Evolutionary conservation across 2,113 vertebrate genomes (phyloP), one percentile per base, ranked within the genome.

Genomic region (Stigmatopora nigra): DNA sequence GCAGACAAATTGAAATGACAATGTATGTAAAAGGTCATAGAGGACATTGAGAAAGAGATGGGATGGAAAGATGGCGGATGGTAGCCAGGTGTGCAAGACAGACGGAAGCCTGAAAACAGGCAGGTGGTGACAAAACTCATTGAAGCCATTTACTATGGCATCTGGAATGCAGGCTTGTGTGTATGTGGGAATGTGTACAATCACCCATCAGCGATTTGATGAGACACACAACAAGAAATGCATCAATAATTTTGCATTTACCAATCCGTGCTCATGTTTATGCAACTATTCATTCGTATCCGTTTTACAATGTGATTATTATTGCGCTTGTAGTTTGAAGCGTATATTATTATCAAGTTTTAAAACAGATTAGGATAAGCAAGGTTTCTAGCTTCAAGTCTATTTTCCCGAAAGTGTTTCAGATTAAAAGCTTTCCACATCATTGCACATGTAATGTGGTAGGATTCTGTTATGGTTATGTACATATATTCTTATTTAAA

Each of bases 11-110:
- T 20, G 64, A 64, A 79, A 63, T 59, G 36, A 65, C 67, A 49
- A 31, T 52, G 57, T 16, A 31, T 52, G 57, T 16, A 71, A 73
- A 74, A 81, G 78, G 82, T 82, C 79, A 84, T 62, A 57, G 52
- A 84, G 83, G 80, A 83, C 70, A 67, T 44, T n/a, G n/a, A 3
- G 44, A 38, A 73, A 72, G 68, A 64, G 78, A 77, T 79, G 69
- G 73, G 58, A 71, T 62, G 41, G 45, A 44, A 67, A 75, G n/a
- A 63, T 71, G 68, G 69, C 77, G 44, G 79, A 72, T 72, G 65
- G 63, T 65, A 78, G 71, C 68, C 82, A 84, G 79, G 80, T 87
- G 82, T 78, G 66, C 55, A 64, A 78, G 68, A 77, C 84, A 85
- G 83, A 84, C 64, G 70, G 73, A 70, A 68, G 58, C 49, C 67